Conservation (phyloP, 2,888 invertebrate species). For the Xestobium rufovillosum region DNA sequence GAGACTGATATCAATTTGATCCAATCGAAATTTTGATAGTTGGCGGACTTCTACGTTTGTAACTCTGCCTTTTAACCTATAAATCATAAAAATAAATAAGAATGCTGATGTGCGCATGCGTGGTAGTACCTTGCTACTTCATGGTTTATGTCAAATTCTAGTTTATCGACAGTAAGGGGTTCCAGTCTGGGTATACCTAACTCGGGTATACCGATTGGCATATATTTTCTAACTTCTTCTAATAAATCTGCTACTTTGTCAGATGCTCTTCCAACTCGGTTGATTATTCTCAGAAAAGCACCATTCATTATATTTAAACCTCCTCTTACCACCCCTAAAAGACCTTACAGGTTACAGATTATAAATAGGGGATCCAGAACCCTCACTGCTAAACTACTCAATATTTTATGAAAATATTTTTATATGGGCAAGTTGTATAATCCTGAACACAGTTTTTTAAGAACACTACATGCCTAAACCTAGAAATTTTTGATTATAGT, state of each 20-base stretch:
- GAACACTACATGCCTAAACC: too few species aligned
- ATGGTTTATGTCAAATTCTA: conserved; percentile 39
- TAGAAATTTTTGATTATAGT: too few species aligned
- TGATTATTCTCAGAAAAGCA: conserved; percentile 36
- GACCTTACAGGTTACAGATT: too few species aligned
- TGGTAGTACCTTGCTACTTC: too few species aligned
- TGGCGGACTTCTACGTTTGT: not conserved
- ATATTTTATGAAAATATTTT: too few species aligned
- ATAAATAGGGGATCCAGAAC: too few species aligned
- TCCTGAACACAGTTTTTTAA: too few species aligned
- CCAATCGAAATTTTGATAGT: not conserved
- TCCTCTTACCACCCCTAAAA: conserved; percentile 37
- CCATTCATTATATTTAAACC: conserved; percentile 35
- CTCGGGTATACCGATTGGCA: conserved; percentile 40
- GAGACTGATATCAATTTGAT: not conserved
- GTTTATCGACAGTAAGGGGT: conserved; percentile 39
- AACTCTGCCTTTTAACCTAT: not conserved
- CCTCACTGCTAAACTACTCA: too few species aligned
- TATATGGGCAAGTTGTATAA: too few species aligned
- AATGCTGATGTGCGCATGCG: too few species aligned
- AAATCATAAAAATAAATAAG: too few species aligned
- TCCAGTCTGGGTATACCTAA: conserved; percentile 41
- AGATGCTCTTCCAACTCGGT: conserved; percentile 36
- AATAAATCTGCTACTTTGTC: conserved; percentile 36
- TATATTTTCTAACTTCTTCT: conserved; percentile 37